Percentiles rank a stretch among this genome's conserved stretches.
Conservation (phyloP, 2,113 vertebrate species). For the Grammomys surdaster region DNA sequence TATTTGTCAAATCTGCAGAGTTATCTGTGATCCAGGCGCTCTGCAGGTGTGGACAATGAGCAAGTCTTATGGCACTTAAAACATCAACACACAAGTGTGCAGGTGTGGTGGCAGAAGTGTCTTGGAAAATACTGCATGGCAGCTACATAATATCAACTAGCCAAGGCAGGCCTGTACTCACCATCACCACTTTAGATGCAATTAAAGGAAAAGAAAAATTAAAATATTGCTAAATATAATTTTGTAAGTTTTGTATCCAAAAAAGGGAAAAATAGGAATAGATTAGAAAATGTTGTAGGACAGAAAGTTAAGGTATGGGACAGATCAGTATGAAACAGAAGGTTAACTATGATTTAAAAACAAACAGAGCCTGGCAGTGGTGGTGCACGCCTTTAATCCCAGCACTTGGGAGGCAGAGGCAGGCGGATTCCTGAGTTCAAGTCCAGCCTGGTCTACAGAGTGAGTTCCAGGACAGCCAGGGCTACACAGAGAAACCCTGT, state of each 20-base stretch:
- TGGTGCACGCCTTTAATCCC: too few relatives aligned
- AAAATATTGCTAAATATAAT: background rate
- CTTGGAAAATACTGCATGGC: background rate
- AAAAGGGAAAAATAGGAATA: background rate
- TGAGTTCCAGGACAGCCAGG: too few relatives aligned
- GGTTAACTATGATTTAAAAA: slow-evolving; percentile 13
- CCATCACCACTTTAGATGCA: background rate
- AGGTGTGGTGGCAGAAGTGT: background rate
- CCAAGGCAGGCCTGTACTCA: background rate
- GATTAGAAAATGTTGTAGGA: background rate
- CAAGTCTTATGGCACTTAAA: background rate
- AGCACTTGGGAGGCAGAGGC: too few relatives aligned
- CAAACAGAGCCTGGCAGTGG: background rate
- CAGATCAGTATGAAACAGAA: background rate
- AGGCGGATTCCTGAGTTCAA: too few relatives aligned
- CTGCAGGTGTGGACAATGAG: background rate
- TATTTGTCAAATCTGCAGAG: background rate
- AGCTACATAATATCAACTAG: background rate
- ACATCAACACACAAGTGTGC: background rate
- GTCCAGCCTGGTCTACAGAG: too few relatives aligned
- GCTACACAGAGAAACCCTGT: too few relatives aligned
- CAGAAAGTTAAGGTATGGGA: background rate
- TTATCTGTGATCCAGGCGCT: background rate
- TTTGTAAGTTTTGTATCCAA: background rate
- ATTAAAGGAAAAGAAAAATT: background rate